phyloP scores from a whole-genome alignment of 2,113 vertebrate genomes.

The Xenopus laevis region DNA sequence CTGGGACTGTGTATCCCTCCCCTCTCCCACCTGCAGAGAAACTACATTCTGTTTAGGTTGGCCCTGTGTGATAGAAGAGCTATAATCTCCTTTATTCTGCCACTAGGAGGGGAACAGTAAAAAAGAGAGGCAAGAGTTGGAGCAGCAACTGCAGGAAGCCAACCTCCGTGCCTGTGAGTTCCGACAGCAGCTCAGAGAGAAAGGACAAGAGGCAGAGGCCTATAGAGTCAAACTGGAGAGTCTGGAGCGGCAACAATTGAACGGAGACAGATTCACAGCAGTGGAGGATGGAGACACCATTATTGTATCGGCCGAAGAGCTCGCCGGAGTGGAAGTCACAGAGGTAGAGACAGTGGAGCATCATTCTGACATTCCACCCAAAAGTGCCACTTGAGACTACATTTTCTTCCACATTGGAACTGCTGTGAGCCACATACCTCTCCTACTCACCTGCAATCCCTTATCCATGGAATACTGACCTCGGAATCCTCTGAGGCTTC shows the following conservation, averaged over 20 bases:
- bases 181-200: slow-evolving; percentile 74
- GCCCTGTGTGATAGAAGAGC: too few relatives aligned
- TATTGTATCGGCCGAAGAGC: slow-evolving; percentile 64
- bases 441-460: not conserved
- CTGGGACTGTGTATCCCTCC: too few relatives aligned
- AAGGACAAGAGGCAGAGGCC: slow-evolving; percentile 81
- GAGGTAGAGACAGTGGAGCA: slow-evolving; percentile 49
- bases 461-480: not conserved
- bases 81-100: not conserved
- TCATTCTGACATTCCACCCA: slow-evolving; percentile 31
- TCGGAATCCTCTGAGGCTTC: not conserved
- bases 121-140: slow-evolving; percentile 60
- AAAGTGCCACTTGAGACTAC: slow-evolving; percentile 45
- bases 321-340: slow-evolving; percentile 45
- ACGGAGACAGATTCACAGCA: slow-evolving; percentile 34
- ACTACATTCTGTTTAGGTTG: too few relatives aligned
- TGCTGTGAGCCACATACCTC: not conserved
- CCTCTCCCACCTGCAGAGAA: too few relatives aligned
- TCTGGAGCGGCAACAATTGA: slow-evolving; percentile 66
- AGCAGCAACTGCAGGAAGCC: slow-evolving; percentile 77
- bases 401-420: not conserved
- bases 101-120: slow-evolving; percentile 47
- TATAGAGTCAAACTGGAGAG: slow-evolving; percentile 78
- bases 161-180: slow-evolving; percentile 78
- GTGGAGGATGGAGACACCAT: slow-evolving; percentile 59